A percentile compares a stretch with the other conserved stretches of the same genome.
These are phyloP conservation scores for Plotosus lineatus DNA, from an alignment of 2,113 vertebrate genomes.

Conservation along the genomic window DNA sequence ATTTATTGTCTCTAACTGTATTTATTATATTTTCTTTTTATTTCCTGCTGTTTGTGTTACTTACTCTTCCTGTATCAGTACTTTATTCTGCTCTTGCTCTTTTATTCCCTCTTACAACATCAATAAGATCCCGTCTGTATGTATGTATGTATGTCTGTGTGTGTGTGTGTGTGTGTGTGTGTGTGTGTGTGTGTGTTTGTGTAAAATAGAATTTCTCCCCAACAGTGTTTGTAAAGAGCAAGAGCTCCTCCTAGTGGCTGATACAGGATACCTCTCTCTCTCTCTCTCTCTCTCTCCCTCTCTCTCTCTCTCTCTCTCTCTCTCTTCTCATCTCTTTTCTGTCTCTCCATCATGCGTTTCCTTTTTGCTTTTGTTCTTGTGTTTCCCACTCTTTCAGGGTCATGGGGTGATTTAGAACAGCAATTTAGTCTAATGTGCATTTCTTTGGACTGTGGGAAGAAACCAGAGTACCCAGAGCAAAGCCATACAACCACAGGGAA, in stretches of 20 bases:
- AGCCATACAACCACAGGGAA: too few species aligned
- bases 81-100: conserved; percentile 16
- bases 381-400: too few species aligned
- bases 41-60: conserved; percentile 7
- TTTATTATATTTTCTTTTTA: conserved; percentile 26
- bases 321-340: conserved; percentile 67
- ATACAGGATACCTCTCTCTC: neutral
- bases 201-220: conserved; percentile 11
- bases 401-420: too few species aligned
- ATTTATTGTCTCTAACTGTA: conserved; percentile 21
- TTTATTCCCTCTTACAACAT: conserved; percentile 3
- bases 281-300: conserved; percentile 46
- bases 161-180: neutral
- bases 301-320: conserved; percentile 62
- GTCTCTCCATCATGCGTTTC: neutral
- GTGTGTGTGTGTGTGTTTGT: neutral
- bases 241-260: conserved; percentile 6
- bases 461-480: too few species aligned
- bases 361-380: neutral
- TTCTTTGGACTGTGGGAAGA: too few species aligned
- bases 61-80: neutral
- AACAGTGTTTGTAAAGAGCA: conserved; percentile 6
- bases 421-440: too few species aligned
- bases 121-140: neutral
- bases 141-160: neutral